These are phyloP conservation scores for Rhinopomastus cyanomelas DNA, from an alignment of 2,113 vertebrate genomes.

Conservation along the genomic window DNA sequence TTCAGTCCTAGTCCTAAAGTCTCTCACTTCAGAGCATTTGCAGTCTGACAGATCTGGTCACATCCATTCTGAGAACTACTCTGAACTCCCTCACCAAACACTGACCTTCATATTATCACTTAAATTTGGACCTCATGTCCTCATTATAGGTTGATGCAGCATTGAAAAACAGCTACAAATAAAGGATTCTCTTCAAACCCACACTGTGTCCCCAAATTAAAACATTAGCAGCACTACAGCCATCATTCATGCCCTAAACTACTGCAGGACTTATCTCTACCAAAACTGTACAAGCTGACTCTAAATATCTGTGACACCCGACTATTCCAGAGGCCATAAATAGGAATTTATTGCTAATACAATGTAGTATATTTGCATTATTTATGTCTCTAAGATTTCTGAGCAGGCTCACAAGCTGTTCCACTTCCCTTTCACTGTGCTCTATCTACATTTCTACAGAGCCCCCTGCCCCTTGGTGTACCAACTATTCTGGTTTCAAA, in stretches of 20 bases:
- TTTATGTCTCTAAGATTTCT: neutral
- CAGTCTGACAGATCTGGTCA: neutral
- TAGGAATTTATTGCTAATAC: neutral
- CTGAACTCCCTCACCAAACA: neutral
- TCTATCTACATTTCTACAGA: neutral
- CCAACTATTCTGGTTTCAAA: neutral
- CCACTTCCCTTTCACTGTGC: neutral
- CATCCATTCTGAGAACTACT: neutral
- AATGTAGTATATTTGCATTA: neutral
- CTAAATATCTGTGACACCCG: neutral
- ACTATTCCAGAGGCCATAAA: neutral
- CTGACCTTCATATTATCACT: fast-evolving
- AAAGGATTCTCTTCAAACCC: neutral
- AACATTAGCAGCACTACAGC: neutral
- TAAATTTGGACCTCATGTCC: no score
- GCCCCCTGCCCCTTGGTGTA: neutral
- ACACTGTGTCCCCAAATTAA: neutral
- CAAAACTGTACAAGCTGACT: neutral
- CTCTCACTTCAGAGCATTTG: neutral
- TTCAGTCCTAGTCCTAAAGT: neutral
- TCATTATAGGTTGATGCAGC: neutral
- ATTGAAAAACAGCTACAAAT: neutral
- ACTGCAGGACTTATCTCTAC: neutral
- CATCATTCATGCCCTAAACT: neutral
- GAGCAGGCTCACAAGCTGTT: neutral